Conservation (phyloP, 2,797 vertebrate genomes). For the Phrynocephalus guinanensis region DNA sequence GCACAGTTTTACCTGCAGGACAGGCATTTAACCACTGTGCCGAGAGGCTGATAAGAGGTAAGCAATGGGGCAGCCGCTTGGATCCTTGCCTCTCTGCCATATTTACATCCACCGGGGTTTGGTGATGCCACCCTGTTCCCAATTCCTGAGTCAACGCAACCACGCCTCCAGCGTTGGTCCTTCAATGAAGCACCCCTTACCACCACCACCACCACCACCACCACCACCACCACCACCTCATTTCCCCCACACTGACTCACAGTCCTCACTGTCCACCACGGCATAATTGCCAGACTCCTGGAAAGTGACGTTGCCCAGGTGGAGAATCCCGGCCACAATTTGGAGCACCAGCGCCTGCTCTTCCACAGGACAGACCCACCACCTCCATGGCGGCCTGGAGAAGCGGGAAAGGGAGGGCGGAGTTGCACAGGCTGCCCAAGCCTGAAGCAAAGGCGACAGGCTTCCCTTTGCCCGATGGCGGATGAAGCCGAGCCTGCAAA, state of each 20-base stretch:
- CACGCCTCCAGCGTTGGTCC: neutral
- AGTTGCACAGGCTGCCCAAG: too few relatives aligned
- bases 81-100: neutral
- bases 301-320: conserved; percentile 86
- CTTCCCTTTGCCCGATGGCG: too few relatives aligned
- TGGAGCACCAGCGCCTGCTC: conserved; percentile 83
- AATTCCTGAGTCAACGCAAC: neutral
- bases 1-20: too few relatives aligned
- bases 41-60: too few relatives aligned
- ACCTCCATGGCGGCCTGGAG: conserved; percentile 83
- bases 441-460: too few relatives aligned
- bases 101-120: too few relatives aligned
- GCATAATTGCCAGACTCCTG: conserved; percentile 86
- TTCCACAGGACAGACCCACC: conserved; percentile 76
- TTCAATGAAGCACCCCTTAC: neutral
- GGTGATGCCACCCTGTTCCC: neutral
- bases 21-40: too few relatives aligned
- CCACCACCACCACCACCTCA: accelerated
- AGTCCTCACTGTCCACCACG: conserved; percentile 84
- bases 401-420: neutral
- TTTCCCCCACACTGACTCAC: conserved; percentile 70
- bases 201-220: too few relatives aligned
- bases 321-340: conserved; percentile 85
- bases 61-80: neutral
- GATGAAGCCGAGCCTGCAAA: too few relatives aligned